Evolutionary conservation across 2,797 vertebrate species (phyloP), one percentile per base, ranked within the genome.

Genomic region (Crocodylus rhombifer): DNA sequence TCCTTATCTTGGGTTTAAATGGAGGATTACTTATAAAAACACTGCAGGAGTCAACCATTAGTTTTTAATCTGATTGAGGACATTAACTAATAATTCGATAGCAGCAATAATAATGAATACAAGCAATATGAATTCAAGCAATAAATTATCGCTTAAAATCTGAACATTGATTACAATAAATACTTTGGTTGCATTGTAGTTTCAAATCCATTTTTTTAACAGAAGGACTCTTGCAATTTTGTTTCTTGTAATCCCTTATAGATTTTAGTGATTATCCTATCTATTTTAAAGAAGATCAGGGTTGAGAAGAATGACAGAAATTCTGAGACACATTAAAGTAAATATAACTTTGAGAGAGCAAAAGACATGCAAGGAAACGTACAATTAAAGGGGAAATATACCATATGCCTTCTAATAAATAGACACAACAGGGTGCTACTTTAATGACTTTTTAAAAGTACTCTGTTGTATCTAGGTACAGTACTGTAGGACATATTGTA

Each of bases 361-460:
- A 71, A 79, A 84, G 60, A 85, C 80, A 89, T 60, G 51, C 74
- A 79, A 93, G 74, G 58, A 93, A 89, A 80, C 78, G 89, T 73
- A 80, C 84, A 87, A 88, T 92, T 89, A 90, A 82, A 92, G 71
- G 65, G 57, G 64, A 90, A 84, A 88, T 91, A 93, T 60, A 80
- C 80, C 92, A 95, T 95, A 95, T 94, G 92, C 71, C 89, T 57
- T 88, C 90, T 42, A 81, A 84, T 77, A 94, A 93, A 82, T 5
- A 28, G 76, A 86, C 91, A 87, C 91, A 86, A 86, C 76, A 93
- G 88, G 94, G 80, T n/a, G 51, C 64, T 75, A 17, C 51, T 30
- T 85, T 94, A 95, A 93, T 89, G 84, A 74, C 51, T 95, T 94
- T 90, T 71, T 62, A 74, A 84, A 67, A 80, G 73, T 9, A 88